Evolutionary conservation across 2,888 invertebrate species (phyloP), one percentile per base, ranked within the genome.

Genomic region (Euclidia mi): DNA sequence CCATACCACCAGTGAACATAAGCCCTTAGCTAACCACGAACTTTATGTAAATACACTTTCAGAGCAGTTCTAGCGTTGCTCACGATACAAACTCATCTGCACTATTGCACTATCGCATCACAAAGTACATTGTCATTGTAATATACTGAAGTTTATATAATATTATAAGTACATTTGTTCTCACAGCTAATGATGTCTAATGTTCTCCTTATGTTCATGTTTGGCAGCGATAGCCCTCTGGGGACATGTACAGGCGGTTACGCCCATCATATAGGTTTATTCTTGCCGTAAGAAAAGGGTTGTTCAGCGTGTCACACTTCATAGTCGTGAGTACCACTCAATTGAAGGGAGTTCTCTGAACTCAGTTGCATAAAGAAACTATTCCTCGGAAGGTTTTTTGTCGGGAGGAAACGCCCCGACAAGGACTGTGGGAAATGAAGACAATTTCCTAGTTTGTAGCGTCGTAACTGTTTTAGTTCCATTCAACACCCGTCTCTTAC

Each of bases 271-370:
- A n/a, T n/a, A n/a, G n/a, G n/a, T 48, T 46, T n/a, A n/a, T 61
- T 43, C 44, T 42, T n/a, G n/a, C n/a, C 1, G 9, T 34, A 47
- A 69, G 3, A 25, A 65, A 63, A 58, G 52, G 52, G 68, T 66
- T 67, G 61, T 71, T 67, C 68, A 68, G 60, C 62, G 63, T 74
- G 64, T 71, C 66, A 65, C 76, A 74, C 79, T 78, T 75, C 78
- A 70, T 72, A 76, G 63, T 58, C 60, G 66, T 71, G 66, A 80
- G 78, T 77, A 71, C 69, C 74, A 66, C 70, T 75, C 71, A 75
- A 80, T 81, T 75, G 77, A 69, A 76, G 71, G 59, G 59, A 74
- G 75, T 79, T 78, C 84, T 88, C 83, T 86, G 86, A 86, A 79
- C 81, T 79, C 60, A 53, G 51, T 52, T 70, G 71, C 73, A 79